Conservation (phyloP, 2,113 vertebrate genomes). For the Ranitomeya variabilis region DNA sequence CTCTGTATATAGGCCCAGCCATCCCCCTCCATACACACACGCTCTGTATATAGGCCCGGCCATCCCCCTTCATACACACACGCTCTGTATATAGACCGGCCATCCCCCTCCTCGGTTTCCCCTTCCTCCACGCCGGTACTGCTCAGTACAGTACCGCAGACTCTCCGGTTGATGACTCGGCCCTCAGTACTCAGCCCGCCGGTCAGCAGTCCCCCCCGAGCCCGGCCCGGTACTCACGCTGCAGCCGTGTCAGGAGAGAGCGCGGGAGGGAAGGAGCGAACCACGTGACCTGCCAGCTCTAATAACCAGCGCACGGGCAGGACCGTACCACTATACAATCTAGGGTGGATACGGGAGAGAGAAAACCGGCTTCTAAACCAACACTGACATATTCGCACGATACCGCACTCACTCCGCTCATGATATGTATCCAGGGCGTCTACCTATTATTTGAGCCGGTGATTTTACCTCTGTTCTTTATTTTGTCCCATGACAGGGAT, state of each 20-base stretch:
- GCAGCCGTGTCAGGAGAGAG: background rate
- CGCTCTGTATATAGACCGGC: no score
- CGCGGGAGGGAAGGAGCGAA: constrained; percentile 17
- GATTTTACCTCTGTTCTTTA: background rate
- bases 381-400: background rate
- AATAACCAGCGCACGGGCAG: background rate
- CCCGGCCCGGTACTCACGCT: constrained; percentile 39
- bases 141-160: no score
- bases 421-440: background rate
- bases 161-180: background rate
- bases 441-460: no score
- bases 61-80: no score
- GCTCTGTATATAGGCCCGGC: no score
- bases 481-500: background rate
- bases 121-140: no score
- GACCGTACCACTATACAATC: background rate
- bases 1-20: no score
- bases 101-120: no score
- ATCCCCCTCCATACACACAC: no score
- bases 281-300: constrained; percentile 17
- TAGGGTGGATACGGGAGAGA: no score
- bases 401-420: background rate
- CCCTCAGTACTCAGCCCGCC: background rate
- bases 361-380: no score
- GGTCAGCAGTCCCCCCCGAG: background rate